Evolutionary conservation across 2,888 invertebrate genomes (phyloP).

Genomic region (Tricholauxania praeusta): DNA sequence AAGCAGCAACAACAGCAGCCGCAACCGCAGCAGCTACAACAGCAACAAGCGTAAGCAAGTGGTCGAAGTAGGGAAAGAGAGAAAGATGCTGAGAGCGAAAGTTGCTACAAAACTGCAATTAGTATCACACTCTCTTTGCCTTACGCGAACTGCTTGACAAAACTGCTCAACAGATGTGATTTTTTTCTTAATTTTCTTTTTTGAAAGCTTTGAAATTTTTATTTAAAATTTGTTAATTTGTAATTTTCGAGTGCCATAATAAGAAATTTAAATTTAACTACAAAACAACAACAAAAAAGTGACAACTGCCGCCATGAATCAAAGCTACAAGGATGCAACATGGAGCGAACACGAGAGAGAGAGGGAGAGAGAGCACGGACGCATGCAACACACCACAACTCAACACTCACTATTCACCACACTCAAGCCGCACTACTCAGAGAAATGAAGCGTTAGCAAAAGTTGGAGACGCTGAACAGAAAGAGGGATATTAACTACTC

Average conservation of each 20-base stretch:
- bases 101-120: constrained; percentile 31
- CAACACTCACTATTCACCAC: constrained; percentile 10
- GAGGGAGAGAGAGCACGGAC: too few species aligned
- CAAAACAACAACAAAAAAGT: constrained; percentile 8
- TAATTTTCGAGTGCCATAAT: constrained; percentile 43
- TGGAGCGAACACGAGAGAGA: too few species aligned
- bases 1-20: constrained; percentile 51
- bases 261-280: not conserved
- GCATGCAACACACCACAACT: not conserved
- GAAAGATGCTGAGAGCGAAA: constrained; percentile 32
- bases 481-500: constrained; percentile 3
- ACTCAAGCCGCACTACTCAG: not conserved
- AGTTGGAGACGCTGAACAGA: too few species aligned
- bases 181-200: constrained; percentile 24
- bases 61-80: constrained; percentile 46
- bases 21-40: constrained; percentile 49
- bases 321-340: too few species aligned
- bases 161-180: constrained; percentile 44
- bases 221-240: constrained; percentile 10
- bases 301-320: constrained; percentile 26
- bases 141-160: not conserved
- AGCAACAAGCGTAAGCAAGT: constrained; percentile 45
- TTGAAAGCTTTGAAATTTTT: constrained; percentile 22
- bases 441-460: not conserved
- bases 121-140: not conserved